Evolutionary conservation across 2,888 invertebrate genomes (phyloP), one percentile per base, ranked within the genome.

Genomic region (Leptopilina myrica): DNA sequence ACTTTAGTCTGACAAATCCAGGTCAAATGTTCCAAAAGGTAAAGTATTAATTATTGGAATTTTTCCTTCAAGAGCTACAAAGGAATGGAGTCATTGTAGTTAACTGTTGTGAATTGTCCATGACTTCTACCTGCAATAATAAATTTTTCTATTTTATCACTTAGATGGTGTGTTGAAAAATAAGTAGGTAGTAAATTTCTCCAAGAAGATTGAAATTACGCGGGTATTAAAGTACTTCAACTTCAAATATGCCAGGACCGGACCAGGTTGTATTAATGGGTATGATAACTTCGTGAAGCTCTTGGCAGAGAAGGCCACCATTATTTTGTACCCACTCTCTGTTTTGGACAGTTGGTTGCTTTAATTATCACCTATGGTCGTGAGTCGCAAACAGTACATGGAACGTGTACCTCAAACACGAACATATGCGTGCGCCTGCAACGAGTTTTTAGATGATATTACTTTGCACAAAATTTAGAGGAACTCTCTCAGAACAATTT

Each of bases 311-410:
- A 69, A 69, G 69, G 69, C 26, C 69, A 26, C 69, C 53, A 69
- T 69, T 69, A 69, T 69, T 69, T 69, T 69, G 69, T 69, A 20
- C 53, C 46, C 12, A 49, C 69, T 69, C 26, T 14, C 69, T 69
- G 69, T 69, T 69, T 69, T 14, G 53, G 69, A 69, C 69, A 69
- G 69, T 53, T 69, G 53, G 69, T 69, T 69, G 69, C 69, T 69
- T 69, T 69, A 53, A 69, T 69, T 69, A 69, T 69, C 69, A 69
- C 69, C 69, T 69, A 69, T 53, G 69, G 69, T 14, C 26, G 69
- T 69, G 69, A 69, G 69, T 69, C 69, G 53, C 26, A 53, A 69
- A 69, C 69, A 69, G 69, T 53, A 20, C 53, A 69, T 49, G 26
- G 20, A 53, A 69, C 69, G 53, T 69, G 69, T 69, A 69, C 26